Conservation (phyloP, 2,797 vertebrate genomes). For the Pterois miles region DNA sequence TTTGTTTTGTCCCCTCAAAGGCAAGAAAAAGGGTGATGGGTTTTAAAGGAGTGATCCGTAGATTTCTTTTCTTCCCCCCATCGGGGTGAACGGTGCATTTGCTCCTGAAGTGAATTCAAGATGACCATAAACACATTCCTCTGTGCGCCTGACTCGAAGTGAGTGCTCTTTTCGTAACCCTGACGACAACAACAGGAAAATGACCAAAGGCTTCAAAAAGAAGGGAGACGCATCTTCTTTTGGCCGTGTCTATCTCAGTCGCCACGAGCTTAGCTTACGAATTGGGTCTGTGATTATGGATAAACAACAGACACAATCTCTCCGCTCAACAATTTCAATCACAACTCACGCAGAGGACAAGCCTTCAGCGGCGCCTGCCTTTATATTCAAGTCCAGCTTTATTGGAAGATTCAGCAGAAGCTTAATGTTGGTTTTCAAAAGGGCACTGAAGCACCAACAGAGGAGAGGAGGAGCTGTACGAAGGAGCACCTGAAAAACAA, state of each 20-base stretch:
- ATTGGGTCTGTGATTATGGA: slow-evolving; percentile 48
- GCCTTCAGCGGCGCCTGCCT: slow-evolving; percentile 21
- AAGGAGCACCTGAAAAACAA: slow-evolving; percentile 80
- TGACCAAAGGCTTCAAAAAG: slow-evolving; percentile 34
- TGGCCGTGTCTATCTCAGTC: slow-evolving; percentile 31
- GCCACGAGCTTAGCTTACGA: slow-evolving; percentile 58
- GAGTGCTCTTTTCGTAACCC: slow-evolving; percentile 66
- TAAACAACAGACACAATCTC: slow-evolving; percentile 53
- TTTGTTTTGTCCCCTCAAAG: slow-evolving; percentile 78
- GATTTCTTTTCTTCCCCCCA: slow-evolving; percentile 61
- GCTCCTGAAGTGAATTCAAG: slow-evolving; percentile 69
- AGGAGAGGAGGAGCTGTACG: slow-evolving; percentile 63
- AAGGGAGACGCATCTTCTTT: slow-evolving; percentile 35
- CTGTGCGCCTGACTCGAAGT: slow-evolving; percentile 44
- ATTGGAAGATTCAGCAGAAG: slow-evolving; percentile 23
- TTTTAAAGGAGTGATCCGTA: slow-evolving; percentile 76
- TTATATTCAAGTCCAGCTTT: slow-evolving; percentile 69
- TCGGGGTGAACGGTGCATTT: slow-evolving; percentile 56
- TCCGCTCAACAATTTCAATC: slow-evolving; percentile 42
- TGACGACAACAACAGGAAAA: slow-evolving; percentile 60
- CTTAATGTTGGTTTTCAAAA: slow-evolving; percentile 20
- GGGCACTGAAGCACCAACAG: slow-evolving; percentile 25
- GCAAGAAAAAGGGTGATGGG: slow-evolving; percentile 68
- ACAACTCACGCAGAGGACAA: slow-evolving; percentile 14
- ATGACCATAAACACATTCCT: slow-evolving; percentile 76